Evolutionary conservation across 2,113 vertebrate species (phyloP), one percentile per base, ranked within the genome.

Genomic region (Athene cunicularia): DNA sequence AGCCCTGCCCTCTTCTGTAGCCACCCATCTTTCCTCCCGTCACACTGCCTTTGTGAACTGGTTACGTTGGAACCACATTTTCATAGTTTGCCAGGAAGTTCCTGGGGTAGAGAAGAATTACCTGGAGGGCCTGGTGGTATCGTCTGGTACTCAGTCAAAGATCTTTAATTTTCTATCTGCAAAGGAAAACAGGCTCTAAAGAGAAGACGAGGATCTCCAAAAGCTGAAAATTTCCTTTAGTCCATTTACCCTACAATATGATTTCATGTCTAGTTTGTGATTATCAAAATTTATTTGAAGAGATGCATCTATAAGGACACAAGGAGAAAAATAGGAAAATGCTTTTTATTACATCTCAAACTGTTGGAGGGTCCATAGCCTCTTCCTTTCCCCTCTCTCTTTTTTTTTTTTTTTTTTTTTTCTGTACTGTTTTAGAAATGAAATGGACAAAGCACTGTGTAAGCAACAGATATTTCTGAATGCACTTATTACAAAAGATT

Each of bases 101-200:
- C 27, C 43, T 27, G 28, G 41, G 21, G 4, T 5, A 16, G 9
- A 39, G 58, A 27, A 28, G 24, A 39, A 6, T 4, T 4, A 5
- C 6, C 53, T 26, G 63, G 14, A 39, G 37, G 10, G 18, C 3
- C 20, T 21, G 4, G 39, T 3, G n/a, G 9, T 30, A 22, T 13
- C 8, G 2, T 1, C n/a, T 23, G 19, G 6, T 18, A 8, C 16
- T 1, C 10, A 8, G 39, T 50, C 14, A n/a, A 28, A 9, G 8
- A 26, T 41, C 53, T 50, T 21, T 12, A 0, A 12, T 30, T 52
- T 12, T 7, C 35, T 30, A 5, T 7, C 72, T 76, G 53, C 77
- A 63, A 59, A 58, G 52, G 28, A 64, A 49, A 14, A 16, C 0
- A 5, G 13, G 7, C 21, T 60, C 63, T 32, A 20, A 47, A 58